Base-by-base conservation (phyloP, 2,797 vertebrate genomes). In the Rhincodon typus region DNA sequence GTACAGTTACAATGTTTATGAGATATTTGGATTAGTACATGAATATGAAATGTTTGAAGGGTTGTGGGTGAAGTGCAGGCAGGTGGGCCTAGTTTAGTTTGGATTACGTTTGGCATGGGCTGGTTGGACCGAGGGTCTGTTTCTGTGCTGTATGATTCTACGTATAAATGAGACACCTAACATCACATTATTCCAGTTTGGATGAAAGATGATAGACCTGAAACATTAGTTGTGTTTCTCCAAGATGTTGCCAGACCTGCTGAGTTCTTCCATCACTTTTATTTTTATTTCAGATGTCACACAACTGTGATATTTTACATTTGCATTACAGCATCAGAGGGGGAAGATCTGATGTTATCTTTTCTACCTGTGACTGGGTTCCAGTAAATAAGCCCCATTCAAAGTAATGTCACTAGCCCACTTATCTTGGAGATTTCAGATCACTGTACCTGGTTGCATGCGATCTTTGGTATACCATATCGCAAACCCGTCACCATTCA, bases 391-490 rank as follows among this genome's bases (percentile, higher is more conserved):
- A 62, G 34, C 8, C 2, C 88, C n/a, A 19, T 67, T 62, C 57
- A 2, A 46, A 46, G 19, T 23, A 84, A 6, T 5, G 15, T 42
- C 30, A 74, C 27, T 74, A 1, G 72, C 27, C 72, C 72, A 62
- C 74, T 77, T 34, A 7, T 21, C 38, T 42, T 42, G 42, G 4
- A 21, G 13, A 1, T 66, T 23, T n/a, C 34, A 91, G 57, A 91
- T 1, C 57, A 67, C 62, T 10, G 66, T 96, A 99, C 99, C 99
- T 96, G 98, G 98, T 97, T 99, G 98, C 98, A 98, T 98, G 70
- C 99, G 98, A 8, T 99, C 99, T 96, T 99, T 99, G 0, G 98
- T 98, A 97, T 99, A 99, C 99, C 99, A 99, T 96, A 99, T 97
- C 5, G 99, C 99, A 96, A 99, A 96, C 0, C 99, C 99, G 0